Percentiles rank a stretch among this genome's conserved stretches.
phyloP scores from a whole-genome alignment of 1,140 invertebrate species.

The Macrosteles quadrilineatus region DNA sequence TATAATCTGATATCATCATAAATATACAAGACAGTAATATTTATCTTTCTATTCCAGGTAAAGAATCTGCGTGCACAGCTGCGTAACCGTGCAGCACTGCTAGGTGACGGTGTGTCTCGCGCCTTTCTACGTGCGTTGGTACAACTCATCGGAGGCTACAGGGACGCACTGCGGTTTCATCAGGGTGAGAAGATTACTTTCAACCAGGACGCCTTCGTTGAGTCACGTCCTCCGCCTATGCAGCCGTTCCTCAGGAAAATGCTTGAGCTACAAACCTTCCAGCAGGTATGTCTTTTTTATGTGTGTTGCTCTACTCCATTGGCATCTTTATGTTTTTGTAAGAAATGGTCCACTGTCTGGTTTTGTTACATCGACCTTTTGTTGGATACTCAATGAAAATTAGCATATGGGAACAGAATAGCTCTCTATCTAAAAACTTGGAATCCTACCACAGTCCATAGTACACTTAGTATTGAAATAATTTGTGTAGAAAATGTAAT shows the following conservation, averaged over 20 bases:
- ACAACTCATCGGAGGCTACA: slow-evolving; percentile 89
- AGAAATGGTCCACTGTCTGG: too few species aligned
- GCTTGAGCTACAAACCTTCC: slow-evolving; percentile 92
- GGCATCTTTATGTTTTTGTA: slow-evolving; percentile 4
- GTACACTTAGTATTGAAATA: too few species aligned
- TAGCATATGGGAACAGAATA: too few species aligned
- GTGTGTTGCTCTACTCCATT: neutral
- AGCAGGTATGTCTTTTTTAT: slow-evolving; percentile 66
- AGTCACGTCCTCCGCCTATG: slow-evolving; percentile 75
- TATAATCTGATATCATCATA: too few species aligned
- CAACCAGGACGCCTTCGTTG: slow-evolving; percentile 81
- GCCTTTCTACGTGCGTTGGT: slow-evolving; percentile 89
- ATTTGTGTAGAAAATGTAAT: too few species aligned
- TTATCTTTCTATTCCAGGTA: slow-evolving; percentile 53
- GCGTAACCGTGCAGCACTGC: slow-evolving; percentile 64
- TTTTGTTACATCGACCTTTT: too few species aligned
- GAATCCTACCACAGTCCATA: too few species aligned
- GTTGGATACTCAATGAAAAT: too few species aligned
- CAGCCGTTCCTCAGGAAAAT: slow-evolving; percentile 89
- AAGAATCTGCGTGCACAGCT: slow-evolving; percentile 68
- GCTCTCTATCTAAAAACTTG: too few species aligned
- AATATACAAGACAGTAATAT: too few species aligned
- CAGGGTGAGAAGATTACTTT: slow-evolving; percentile 84
- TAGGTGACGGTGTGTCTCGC: slow-evolving; percentile 87
- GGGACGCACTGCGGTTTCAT: slow-evolving; percentile 83